phyloP scores from a whole-genome alignment of 1,140 invertebrate genomes.

The Thaumetopoea pityocampa region DNA sequence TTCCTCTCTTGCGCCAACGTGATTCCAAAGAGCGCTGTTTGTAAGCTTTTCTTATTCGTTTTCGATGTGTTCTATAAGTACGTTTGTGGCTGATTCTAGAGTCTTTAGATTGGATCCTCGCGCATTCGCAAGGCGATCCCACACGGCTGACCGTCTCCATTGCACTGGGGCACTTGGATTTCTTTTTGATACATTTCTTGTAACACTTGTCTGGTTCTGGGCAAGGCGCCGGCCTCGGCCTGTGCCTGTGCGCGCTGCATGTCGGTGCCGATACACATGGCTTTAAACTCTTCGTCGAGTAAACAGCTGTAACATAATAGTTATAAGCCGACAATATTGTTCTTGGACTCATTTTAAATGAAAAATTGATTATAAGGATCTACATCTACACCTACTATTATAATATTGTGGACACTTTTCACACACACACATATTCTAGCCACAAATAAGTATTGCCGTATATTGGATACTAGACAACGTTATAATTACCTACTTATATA shows the following conservation, averaged over 20 bases:
- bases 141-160: conserved; percentile 40
- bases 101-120: conserved; percentile 38
- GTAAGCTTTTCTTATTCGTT: conserved; percentile 43
- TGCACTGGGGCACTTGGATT: conserved; percentile 52
- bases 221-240: conserved; percentile 52
- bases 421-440: too few relatives aligned
- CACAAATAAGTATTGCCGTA: too few relatives aligned
- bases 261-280: conserved; percentile 57
- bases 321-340: too few relatives aligned
- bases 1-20: conserved; percentile 38
- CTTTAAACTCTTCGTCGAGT: conserved; percentile 44
- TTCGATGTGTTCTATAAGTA: conserved; percentile 41
- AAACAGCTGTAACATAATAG: conserved; percentile 46
- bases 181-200: conserved; percentile 40
- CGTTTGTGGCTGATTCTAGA: conserved; percentile 32
- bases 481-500: too few relatives aligned
- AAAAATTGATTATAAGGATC: too few relatives aligned
- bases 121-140: conserved; percentile 46
- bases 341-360: too few relatives aligned
- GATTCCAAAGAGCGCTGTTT: conserved; percentile 42
- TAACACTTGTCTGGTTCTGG: conserved; percentile 52
- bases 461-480: too few relatives aligned
- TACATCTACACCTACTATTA: too few relatives aligned
- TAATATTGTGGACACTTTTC: too few relatives aligned
- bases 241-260: conserved; percentile 54